Conservation (phyloP, 2,888 invertebrate species). For the Asteroscopus sphinx region DNA sequence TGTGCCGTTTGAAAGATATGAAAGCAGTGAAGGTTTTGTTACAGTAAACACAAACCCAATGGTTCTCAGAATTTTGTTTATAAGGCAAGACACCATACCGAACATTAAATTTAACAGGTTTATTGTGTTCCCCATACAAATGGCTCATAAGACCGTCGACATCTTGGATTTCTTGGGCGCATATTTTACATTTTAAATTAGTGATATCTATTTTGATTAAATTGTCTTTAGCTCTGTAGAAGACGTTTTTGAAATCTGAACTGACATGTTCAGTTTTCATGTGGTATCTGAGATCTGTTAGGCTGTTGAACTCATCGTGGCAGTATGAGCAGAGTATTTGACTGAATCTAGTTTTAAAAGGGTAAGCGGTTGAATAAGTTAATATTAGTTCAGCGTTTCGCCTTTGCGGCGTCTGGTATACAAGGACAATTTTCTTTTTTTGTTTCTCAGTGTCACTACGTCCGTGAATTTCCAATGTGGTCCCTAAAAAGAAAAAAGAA, state of each 20-base stretch:
- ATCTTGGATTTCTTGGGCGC: constrained; percentile 72
- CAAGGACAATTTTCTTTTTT: constrained; percentile 85
- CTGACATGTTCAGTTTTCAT: constrained; percentile 77
- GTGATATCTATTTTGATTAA: constrained; percentile 84
- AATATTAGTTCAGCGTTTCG: constrained; percentile 84
- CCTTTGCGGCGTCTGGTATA: constrained; percentile 84
- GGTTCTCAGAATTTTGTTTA: constrained; percentile 72
- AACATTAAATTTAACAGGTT: constrained; percentile 80
- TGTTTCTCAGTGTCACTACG: constrained; percentile 77
- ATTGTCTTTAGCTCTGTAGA: constrained; percentile 83
- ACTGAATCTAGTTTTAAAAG: constrained; percentile 83
- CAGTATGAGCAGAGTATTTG: constrained; percentile 84
- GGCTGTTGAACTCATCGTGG: constrained; percentile 76
- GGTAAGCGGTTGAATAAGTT: constrained; percentile 81
- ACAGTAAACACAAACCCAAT: constrained; percentile 81
- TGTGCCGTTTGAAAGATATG: constrained; percentile 79
- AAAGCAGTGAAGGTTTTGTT: constrained; percentile 75
- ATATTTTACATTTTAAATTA: constrained; percentile 81
- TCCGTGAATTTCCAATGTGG: constrained; percentile 83
- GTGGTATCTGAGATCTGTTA: constrained; percentile 76
- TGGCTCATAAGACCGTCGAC: constrained; percentile 80
- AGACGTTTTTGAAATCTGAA: constrained; percentile 80
- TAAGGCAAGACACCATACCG: constrained; percentile 83
- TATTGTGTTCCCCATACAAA: constrained; percentile 76
- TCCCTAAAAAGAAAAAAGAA: constrained; percentile 88